A percentile compares a stretch with the other conserved stretches of the same genome.
Evolutionary conservation across 2,797 vertebrate species (phyloP).

Genomic region (Microchirus variegatus): DNA sequence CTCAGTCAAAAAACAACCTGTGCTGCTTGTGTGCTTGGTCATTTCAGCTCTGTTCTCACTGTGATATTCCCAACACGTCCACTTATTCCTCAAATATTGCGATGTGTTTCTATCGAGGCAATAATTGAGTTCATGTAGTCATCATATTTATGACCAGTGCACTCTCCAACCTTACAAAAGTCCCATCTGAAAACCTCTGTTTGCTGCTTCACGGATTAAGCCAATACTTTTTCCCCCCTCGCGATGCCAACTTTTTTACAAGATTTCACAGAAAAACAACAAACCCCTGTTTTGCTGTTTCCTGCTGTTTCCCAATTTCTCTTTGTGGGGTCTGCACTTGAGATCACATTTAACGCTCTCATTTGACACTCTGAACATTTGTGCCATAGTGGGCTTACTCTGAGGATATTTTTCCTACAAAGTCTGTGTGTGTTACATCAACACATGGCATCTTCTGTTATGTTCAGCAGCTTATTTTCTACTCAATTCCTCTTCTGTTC

Average conservation of each 20-base stretch:
- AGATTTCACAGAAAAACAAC: slow-evolving; percentile 48
- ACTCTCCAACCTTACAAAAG: neutral
- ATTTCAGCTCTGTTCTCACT: neutral
- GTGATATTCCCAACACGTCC: neutral
- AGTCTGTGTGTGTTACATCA: slow-evolving; percentile 23
- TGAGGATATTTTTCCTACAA: slow-evolving; percentile 1
- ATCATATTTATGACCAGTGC: slow-evolving; percentile 4
- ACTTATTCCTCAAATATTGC: neutral
- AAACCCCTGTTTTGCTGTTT: slow-evolving; percentile 27
- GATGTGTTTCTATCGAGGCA: neutral
- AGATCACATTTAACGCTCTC: slow-evolving; percentile 21
- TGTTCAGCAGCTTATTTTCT: slow-evolving; percentile 17
- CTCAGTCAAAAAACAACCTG: neutral
- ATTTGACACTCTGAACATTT: slow-evolving; percentile 24
- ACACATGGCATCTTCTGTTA: slow-evolving; percentile 33
- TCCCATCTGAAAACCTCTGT: slow-evolving; percentile 1
- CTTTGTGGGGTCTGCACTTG: slow-evolving; percentile 13
- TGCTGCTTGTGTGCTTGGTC: neutral
- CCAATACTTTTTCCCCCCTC: slow-evolving; percentile 1
- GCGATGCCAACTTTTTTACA: slow-evolving; percentile 43
- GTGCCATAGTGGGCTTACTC: slow-evolving; percentile 18
- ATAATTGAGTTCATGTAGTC: neutral
- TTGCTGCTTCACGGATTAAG: slow-evolving; percentile 33
- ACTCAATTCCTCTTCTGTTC: slow-evolving; percentile 51
- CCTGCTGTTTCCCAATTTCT: slow-evolving; percentile 26